Evolutionary conservation across 53 echinoderm and acorn worm genomes (phyloP).

Genomic region (Hippasteria phrygiana): DNA sequence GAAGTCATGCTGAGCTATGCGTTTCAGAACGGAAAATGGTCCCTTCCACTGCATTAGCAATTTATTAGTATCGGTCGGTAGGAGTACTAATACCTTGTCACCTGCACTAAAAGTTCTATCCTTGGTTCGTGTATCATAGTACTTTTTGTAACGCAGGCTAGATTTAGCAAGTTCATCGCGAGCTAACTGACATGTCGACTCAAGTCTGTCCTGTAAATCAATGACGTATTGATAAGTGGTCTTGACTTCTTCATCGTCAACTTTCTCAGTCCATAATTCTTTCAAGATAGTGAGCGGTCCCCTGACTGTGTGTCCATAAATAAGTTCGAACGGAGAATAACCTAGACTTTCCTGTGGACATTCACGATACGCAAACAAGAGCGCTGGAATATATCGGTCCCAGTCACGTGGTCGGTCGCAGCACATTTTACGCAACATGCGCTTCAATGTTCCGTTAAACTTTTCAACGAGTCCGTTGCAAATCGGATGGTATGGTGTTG

Average conservation of each 20-base stretch:
- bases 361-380: slow-evolving; percentile 66
- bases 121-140: slow-evolving; percentile 21
- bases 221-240: slow-evolving; percentile 73
- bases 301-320: slow-evolving; percentile 64
- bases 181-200: slow-evolving; percentile 62
- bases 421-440: slow-evolving; percentile 57
- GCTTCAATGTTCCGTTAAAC: slow-evolving; percentile 62
- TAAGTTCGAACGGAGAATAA: slow-evolving; percentile 67
- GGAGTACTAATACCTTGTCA: slow-evolving; percentile 54
- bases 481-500: slow-evolving; percentile 65
- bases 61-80: slow-evolving; percentile 69
- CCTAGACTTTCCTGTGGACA: slow-evolving; percentile 62
- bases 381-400: slow-evolving; percentile 51
- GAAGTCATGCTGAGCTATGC: background rate
- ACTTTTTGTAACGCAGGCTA: background rate
- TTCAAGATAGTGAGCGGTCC: slow-evolving; percentile 59
- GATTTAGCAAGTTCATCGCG: slow-evolving; percentile 14
- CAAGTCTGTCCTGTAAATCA: slow-evolving; percentile 61
- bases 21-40: background rate
- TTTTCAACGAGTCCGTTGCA: slow-evolving; percentile 72
- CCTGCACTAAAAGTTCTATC: slow-evolving; percentile 50
- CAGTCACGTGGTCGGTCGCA: slow-evolving; percentile 65
- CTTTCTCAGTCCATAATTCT: slow-evolving; percentile 68
- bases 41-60: slow-evolving; percentile 39
- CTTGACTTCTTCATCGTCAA: slow-evolving; percentile 56